Conservation (phyloP, 1,140 invertebrate genomes). For the Babylonia areolata region DNA sequence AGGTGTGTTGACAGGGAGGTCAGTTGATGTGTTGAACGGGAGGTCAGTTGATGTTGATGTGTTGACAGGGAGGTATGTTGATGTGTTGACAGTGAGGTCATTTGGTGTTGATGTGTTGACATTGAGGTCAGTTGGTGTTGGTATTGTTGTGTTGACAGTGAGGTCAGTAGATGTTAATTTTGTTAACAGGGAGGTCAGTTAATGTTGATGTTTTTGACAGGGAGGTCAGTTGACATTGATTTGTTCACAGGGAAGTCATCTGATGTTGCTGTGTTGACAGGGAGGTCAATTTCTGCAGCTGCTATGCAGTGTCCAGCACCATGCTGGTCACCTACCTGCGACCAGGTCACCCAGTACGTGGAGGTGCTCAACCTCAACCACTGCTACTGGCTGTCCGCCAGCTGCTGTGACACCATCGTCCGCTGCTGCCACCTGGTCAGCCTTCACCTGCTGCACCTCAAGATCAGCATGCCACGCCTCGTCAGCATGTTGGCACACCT, state of each 20-base stretch:
- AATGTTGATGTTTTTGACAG: too few relatives aligned
- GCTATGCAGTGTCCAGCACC: constrained; percentile 43
- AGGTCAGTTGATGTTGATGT: too few relatives aligned
- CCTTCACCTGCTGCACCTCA: constrained; percentile 56
- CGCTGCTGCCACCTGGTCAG: constrained; percentile 53
- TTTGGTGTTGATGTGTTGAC: too few relatives aligned
- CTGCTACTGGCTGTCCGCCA: constrained; percentile 60
- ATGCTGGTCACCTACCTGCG: constrained; percentile 45
- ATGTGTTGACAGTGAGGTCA: too few relatives aligned
- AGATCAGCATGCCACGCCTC: constrained; percentile 50
- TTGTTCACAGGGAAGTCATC: constrained; percentile 28
- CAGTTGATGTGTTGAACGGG: too few relatives aligned
- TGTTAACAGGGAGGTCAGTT: too few relatives aligned
- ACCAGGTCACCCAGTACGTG: constrained; percentile 41
- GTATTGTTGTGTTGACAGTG: too few relatives aligned
- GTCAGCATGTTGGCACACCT: constrained; percentile 47
- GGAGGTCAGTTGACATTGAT: too few relatives aligned
- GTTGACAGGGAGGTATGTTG: too few relatives aligned
- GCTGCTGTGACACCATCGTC: constrained; percentile 43
- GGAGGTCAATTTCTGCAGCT: constrained; percentile 32
- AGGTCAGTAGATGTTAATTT: too few relatives aligned
- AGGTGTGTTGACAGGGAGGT: too few relatives aligned
- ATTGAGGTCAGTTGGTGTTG: too few relatives aligned
- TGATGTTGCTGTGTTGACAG: constrained; percentile 26
- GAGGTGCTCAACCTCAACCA: constrained; percentile 60